A percentile compares a stretch with the other conserved stretches of the same genome.
Conservation (phyloP, 2,113 vertebrate species). For the Daphoenositta chrysoptera region DNA sequence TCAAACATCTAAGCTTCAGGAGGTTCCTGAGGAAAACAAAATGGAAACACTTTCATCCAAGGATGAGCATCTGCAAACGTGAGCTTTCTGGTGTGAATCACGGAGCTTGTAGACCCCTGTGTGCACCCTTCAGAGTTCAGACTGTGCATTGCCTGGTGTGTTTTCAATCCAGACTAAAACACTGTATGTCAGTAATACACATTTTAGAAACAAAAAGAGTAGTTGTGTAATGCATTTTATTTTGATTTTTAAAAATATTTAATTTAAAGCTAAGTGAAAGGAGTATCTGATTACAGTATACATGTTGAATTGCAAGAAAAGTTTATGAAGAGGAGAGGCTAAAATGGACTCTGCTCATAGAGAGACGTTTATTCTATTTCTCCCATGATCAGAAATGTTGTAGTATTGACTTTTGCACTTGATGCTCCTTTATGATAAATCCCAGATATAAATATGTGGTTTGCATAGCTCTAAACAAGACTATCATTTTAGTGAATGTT, state of each 20-base stretch:
- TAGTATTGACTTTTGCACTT: neutral
- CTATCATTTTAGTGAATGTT: neutral
- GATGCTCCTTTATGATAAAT: neutral
- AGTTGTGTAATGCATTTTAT: neutral
- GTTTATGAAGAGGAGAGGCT: neutral
- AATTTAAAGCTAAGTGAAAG: neutral
- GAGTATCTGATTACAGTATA: neutral
- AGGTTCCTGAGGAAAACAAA: neutral
- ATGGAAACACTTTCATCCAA: conserved; percentile 40
- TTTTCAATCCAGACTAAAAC: neutral
- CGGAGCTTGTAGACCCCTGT: neutral
- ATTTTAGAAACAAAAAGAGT: neutral
- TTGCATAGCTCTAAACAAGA: neutral
- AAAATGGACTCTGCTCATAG: neutral
- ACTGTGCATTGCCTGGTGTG: neutral
- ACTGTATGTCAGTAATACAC: neutral
- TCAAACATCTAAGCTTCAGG: conserved; percentile 18
- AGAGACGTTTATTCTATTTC: neutral
- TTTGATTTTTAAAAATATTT: neutral
- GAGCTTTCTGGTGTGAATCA: conserved; percentile 65
- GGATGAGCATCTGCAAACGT: conserved; percentile 68
- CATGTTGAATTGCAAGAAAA: neutral
- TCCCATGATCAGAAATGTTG: neutral
- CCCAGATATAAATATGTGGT: neutral
- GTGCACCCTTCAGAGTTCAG: neutral